A percentile compares a stretch with the other conserved stretches of the same genome.
Conservation (phyloP, 2,113 vertebrate species). For the Halcyon malimbica region DNA sequence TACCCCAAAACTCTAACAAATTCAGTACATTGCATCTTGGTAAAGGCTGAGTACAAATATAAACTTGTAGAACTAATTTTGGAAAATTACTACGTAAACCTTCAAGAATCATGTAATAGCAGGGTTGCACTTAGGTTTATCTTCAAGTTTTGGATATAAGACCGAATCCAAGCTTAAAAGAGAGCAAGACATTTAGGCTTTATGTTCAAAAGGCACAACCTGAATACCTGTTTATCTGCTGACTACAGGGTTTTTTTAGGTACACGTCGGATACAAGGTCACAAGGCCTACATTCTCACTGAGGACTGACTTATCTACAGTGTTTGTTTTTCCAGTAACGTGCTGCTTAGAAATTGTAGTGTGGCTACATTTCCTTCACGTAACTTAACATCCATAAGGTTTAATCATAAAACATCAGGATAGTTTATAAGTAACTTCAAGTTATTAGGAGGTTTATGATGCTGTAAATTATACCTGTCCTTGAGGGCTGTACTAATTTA, state of each 20-base stretch:
- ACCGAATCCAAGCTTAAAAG: not conserved
- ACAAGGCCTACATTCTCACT: not conserved
- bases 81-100: not conserved
- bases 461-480: not conserved
- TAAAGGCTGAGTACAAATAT: not conserved
- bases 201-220: not conserved
- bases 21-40: not conserved
- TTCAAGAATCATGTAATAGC: not conserved
- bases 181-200: not conserved
- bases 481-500: not conserved
- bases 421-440: not conserved
- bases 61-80: not conserved
- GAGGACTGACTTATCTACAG: not conserved
- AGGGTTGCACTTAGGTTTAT: not conserved
- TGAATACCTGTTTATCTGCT: not conserved
- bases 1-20: not conserved
- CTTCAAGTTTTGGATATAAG: not conserved
- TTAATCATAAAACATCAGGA: not conserved
- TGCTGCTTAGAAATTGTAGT: not conserved
- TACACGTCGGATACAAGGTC: not conserved
- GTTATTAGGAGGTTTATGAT: not conserved
- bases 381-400: not conserved
- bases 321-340: not conserved
- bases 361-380: not conserved
- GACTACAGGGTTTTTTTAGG: not conserved